Conservation (phyloP, 30 jellyfish, hydroid and myxozoan genomes). For the Aurelia aurita region DNA sequence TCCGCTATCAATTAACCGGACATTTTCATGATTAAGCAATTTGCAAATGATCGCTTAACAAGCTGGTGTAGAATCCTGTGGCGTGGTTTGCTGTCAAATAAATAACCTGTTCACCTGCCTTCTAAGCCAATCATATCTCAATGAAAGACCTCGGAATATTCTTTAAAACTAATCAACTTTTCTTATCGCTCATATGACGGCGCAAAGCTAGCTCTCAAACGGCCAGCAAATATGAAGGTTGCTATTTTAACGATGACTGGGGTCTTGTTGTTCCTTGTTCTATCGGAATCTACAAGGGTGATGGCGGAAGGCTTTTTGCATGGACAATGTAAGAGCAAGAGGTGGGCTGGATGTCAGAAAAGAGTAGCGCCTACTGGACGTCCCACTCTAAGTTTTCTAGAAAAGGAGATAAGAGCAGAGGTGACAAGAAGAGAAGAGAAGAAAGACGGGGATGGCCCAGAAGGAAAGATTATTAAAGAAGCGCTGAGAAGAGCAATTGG, state of each 20-base stretch:
- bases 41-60: too few species aligned
- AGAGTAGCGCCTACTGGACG: neutral
- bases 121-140: constrained; percentile 6
- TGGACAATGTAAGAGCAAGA: constrained; percentile 43
- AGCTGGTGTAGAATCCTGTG: neutral
- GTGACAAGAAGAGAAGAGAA: constrained; percentile 26
- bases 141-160: constrained; percentile 1
- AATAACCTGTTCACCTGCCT: constrained; percentile 16
- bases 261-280: constrained; percentile 5
- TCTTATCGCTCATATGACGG: neutral
- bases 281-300: constrained; percentile 4
- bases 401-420: too few species aligned
- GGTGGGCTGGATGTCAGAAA: constrained; percentile 55
- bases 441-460: too few species aligned
- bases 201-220: neutral
- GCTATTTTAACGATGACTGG: constrained; percentile 5
- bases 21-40: too few species aligned
- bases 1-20: too few species aligned
- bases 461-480: too few species aligned
- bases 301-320: constrained; percentile 29
- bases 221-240: constrained; percentile 12
- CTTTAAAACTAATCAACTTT: constrained; percentile 14
- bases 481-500: too few species aligned
- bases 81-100: constrained; percentile 47
- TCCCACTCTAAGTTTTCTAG: too few species aligned